Base-by-base conservation (phyloP, 2,113 vertebrate species). In the Periophthalmus modestus region DNA sequence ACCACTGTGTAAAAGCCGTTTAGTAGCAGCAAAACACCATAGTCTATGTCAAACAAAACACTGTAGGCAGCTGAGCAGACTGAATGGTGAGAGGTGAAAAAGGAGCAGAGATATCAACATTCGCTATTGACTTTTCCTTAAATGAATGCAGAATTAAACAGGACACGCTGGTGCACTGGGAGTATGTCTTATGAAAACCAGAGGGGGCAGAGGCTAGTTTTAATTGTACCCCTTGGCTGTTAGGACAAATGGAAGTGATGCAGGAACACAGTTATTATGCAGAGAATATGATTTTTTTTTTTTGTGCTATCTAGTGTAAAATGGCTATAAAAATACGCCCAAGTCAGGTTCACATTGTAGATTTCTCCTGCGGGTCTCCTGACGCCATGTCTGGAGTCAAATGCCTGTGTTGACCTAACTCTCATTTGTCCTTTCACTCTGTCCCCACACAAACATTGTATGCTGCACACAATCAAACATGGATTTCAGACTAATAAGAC, bases 161-260 rank as follows among this genome's bases (percentile, higher is more conserved):
- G 63, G 18, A 39, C 47, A 48, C 5, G 70, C 7, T n/a, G 72
- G 61, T 72, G 75, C 48, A 50, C 36, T 69, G 57, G 33, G 65
- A 73, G 66, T 70, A 54, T 81, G 68, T 67, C 50, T 68, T 58
- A 75, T 80, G 80, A 77, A 81, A 83, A 58, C 70, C 33, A 72
- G 76, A 71, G 66, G 50, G 50, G 52, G 61, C 69, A 70, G 66
- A 79, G 69, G 73, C n/a, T 0, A 71, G 65, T 69, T 54, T 79
- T 71, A 79, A 86, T 79, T 76, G 47, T 39, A 59, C 75, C 80
- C 66, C 73, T 69, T 24, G 54, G 66, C 78, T 28, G 77, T 46
- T 68, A 18, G 74, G 67, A 79, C 54, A 74, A 83, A 80, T 62
- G 39, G 59, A 68, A 69, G 58, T 33, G 80, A 75, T 48, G 21